Evolutionary conservation across 2,888 invertebrate species (phyloP).

Genomic region (Oasisia sp.): DNA sequence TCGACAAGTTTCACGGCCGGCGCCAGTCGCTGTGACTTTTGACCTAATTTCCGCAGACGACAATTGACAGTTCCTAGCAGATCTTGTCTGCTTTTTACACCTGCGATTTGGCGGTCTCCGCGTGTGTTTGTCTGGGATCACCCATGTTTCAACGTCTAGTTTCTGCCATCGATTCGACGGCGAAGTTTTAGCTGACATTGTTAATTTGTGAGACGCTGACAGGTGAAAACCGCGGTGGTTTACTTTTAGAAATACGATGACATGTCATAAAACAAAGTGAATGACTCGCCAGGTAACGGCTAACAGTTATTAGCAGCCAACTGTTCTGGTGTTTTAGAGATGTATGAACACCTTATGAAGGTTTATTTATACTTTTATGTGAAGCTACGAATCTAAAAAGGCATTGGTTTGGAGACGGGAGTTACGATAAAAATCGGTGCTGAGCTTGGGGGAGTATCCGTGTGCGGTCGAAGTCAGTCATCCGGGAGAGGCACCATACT

Average conservation of each 20-base stretch:
- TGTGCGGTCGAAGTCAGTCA: not conserved
- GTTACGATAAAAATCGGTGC: not conserved
- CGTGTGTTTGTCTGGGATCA: not conserved
- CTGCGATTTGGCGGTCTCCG: not conserved
- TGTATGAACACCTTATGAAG: not conserved
- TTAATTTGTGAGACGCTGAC: not conserved
- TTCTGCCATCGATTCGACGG: not conserved
- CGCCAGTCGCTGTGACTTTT: not conserved
- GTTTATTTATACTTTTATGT: not conserved
- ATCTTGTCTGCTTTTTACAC: not conserved
- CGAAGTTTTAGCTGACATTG: not conserved
- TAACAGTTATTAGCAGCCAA: not conserved
- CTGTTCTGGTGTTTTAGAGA: not conserved
- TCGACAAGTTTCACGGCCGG: not conserved
- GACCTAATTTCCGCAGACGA: conserved; percentile 3
- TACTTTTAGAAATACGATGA: not conserved
- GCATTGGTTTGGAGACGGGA: not conserved
- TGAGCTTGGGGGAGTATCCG: not conserved
- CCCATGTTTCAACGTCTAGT: not conserved
- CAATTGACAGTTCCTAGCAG: not conserved
- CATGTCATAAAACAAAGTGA: not conserved
- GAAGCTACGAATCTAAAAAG: not conserved
- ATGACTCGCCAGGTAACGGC: not conserved
- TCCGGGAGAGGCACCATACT: not conserved
- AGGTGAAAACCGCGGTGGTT: not conserved